phyloP scores from a whole-genome alignment of 2,797 vertebrate genomes.

The Arnoldichthys spilopterus region DNA sequence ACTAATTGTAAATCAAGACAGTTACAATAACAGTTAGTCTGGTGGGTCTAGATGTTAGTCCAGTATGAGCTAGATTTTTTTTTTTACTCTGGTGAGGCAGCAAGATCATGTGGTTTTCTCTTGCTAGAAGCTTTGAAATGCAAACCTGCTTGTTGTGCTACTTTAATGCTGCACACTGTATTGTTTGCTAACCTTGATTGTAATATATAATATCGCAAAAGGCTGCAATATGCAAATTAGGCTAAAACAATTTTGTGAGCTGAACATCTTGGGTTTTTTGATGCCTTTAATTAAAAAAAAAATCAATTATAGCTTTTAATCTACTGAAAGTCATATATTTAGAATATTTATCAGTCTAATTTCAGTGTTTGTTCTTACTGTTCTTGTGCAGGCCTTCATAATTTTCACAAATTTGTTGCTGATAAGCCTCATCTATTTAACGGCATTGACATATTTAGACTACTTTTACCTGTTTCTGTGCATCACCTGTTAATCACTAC shows the following conservation, averaged over 20 bases:
- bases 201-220: background rate
- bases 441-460: background rate
- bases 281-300: too few species aligned
- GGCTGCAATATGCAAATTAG: too few species aligned
- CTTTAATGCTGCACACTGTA: background rate
- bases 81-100: background rate
- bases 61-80: background rate
- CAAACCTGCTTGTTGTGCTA: background rate
- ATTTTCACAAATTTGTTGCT: too few species aligned
- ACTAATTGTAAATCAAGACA: background rate
- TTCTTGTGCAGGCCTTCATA: too few species aligned
- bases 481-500: background rate
- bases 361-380: too few species aligned
- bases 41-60: background rate
- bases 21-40: background rate
- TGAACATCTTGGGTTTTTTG: too few species aligned
- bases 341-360: too few species aligned
- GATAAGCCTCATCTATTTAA: too few species aligned
- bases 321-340: too few species aligned
- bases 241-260: too few species aligned
- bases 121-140: background rate
- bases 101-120: background rate
- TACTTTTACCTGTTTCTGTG: background rate
- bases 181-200: background rate
- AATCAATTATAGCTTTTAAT: too few species aligned